These are phyloP conservation scores for Idaea straminata DNA, from an alignment of 2,888 invertebrate species.

Conservation along the genomic window DNA sequence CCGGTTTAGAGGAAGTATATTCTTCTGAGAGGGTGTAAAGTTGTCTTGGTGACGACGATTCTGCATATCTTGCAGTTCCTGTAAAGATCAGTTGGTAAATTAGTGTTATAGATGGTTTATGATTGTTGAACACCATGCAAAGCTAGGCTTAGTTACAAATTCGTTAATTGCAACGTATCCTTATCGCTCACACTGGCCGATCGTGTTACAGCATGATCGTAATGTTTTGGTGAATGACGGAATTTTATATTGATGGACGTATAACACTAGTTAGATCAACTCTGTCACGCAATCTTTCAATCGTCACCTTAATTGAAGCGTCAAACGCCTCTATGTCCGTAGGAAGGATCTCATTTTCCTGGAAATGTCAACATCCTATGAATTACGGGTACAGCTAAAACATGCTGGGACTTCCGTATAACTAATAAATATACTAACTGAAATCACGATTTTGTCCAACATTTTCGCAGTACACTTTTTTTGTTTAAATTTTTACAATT, in stretches of 20 bases:
- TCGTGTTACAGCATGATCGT: conserved; percentile 38
- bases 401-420: conserved; percentile 2
- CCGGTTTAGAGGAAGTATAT: conserved; percentile 93
- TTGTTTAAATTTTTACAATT: conserved; percentile 8
- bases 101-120: neutral
- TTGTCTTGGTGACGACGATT: conserved; percentile 96
- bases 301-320: conserved; percentile 74
- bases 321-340: conserved; percentile 73
- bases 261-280: conserved; percentile 42
- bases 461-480: conserved; percentile 23
- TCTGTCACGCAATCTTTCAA: conserved; percentile 44
- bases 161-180: neutral
- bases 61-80: conserved; percentile 96
- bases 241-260: conserved; percentile 27
- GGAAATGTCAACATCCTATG: conserved; percentile 49
- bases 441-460: conserved; percentile 32
- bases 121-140: neutral
- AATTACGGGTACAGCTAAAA: conserved; percentile 5
- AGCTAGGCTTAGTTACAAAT: neutral
- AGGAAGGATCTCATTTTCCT: conserved; percentile 67
- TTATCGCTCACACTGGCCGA: conserved; percentile 14
- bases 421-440: conserved; percentile 22
- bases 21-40: conserved; percentile 95
- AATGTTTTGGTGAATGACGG: conserved; percentile 31
- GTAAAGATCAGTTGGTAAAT: conserved; percentile 30